Conservation (phyloP, 2,797 vertebrate species). For the Coregonus sp. region DNA sequence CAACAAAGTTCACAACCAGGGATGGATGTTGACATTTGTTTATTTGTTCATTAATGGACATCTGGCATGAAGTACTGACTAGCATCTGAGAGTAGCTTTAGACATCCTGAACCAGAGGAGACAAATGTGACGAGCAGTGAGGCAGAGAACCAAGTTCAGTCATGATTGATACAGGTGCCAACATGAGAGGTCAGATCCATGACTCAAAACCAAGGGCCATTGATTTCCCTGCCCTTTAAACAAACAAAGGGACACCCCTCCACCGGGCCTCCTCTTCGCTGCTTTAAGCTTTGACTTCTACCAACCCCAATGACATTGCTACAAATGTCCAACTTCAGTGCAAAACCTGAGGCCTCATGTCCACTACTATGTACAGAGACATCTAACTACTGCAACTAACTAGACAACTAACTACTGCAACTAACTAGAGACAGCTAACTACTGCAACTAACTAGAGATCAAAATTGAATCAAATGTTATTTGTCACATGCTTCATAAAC, state of each 20-base stretch:
- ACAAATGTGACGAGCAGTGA: constrained; percentile 68
- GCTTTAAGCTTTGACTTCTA: constrained; percentile 44
- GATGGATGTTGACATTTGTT: background rate
- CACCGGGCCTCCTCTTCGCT: constrained; percentile 33
- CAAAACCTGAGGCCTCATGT: background rate
- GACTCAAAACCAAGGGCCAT: constrained; percentile 74
- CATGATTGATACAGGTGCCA: constrained; percentile 78
- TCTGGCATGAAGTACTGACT: constrained; percentile 52
- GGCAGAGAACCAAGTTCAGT: constrained; percentile 55
- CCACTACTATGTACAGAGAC: background rate
- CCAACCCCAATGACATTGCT: constrained; percentile 46
- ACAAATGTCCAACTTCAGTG: constrained; percentile 4
- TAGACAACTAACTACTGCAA: no score
- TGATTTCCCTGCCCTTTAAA: constrained; percentile 77
- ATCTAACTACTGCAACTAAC: no score
- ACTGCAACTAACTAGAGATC: no score
- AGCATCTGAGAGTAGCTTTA: constrained; percentile 60
- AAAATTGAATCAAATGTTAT: no score
- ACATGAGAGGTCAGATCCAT: constrained; percentile 73
- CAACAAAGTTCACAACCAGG: background rate
- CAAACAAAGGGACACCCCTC: constrained; percentile 74
- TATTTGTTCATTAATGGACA: constrained; percentile 44
- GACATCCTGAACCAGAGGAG: constrained; percentile 53
- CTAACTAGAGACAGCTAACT: no score
- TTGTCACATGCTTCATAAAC: no score